phyloP scores from a whole-genome alignment of 2,113 vertebrate species.

The Peromyscus maniculatus region DNA sequence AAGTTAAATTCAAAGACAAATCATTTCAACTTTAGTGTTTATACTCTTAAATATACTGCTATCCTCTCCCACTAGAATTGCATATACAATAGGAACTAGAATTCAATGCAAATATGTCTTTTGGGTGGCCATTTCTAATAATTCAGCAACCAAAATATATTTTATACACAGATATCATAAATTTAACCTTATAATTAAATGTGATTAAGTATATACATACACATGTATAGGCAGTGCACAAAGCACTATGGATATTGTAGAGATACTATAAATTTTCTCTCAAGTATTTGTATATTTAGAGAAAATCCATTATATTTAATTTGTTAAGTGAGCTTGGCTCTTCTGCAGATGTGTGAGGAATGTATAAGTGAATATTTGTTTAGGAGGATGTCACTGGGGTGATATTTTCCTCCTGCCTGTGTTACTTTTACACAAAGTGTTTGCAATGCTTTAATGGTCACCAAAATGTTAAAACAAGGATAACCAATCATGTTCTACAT shows the following conservation, averaged over 20 bases:
- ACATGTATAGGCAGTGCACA: background rate
- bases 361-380: background rate
- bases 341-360: background rate
- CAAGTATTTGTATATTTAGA: background rate
- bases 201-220: background rate
- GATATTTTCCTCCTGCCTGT: background rate
- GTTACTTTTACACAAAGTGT: background rate
- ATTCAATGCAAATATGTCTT: background rate
- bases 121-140: background rate
- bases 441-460: background rate
- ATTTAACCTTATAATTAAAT: background rate
- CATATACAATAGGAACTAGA: background rate
- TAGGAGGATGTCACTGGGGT: background rate
- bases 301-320: background rate
- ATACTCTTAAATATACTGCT: background rate
- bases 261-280: background rate
- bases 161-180: background rate
- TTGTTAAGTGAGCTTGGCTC: background rate
- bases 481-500: background rate
- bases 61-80: background rate
- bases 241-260: background rate
- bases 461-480: background rate
- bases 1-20: background rate
- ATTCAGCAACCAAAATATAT: background rate
- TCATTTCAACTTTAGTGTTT: conserved; percentile 17